phyloP scores from a whole-genome alignment of 2,888 invertebrate genomes.

The Mesorhabditis belari region DNA sequence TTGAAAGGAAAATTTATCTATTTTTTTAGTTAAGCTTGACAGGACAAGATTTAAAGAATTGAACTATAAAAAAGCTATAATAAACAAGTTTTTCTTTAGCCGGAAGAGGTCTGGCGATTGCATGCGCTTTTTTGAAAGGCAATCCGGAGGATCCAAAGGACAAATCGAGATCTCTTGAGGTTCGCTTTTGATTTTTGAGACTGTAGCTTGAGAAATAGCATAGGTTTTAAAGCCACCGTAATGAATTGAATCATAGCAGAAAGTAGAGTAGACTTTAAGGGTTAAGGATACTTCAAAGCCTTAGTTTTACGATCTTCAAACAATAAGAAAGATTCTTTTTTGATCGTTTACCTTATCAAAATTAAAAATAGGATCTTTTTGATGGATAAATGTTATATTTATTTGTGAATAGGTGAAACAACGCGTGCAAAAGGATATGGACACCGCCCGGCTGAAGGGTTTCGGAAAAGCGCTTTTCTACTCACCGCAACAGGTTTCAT shows the following conservation, averaged over 20 bases:
- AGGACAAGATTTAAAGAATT: background rate
- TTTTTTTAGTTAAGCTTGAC: no score
- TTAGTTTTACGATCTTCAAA: no score
- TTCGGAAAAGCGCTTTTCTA: constrained; percentile 90
- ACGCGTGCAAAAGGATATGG: constrained; percentile 62
- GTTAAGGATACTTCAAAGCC: no score
- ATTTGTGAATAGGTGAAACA: constrained; percentile 53
- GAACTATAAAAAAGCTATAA: background rate
- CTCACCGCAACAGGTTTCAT: constrained; percentile 64
- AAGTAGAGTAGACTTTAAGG: background rate
- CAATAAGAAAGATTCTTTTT: no score
- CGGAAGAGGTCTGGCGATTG: constrained; percentile 78
- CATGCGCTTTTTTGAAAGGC: constrained; percentile 69
- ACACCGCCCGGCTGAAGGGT: constrained; percentile 87
- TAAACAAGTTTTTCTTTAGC: constrained; percentile 13
- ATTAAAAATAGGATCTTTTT: no score
- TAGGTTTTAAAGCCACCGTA: no score
- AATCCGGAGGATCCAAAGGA: constrained; percentile 59
- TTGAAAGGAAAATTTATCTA: no score
- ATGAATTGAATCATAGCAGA: background rate
- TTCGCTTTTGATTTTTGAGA: constrained; percentile 30
- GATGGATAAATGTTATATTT: no score
- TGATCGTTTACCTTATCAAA: no score
- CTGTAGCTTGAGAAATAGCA: no score
- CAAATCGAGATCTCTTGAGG: constrained; percentile 63